phyloP scores from a whole-genome alignment of 2,888 invertebrate species.

The Steromphala cineraria region DNA sequence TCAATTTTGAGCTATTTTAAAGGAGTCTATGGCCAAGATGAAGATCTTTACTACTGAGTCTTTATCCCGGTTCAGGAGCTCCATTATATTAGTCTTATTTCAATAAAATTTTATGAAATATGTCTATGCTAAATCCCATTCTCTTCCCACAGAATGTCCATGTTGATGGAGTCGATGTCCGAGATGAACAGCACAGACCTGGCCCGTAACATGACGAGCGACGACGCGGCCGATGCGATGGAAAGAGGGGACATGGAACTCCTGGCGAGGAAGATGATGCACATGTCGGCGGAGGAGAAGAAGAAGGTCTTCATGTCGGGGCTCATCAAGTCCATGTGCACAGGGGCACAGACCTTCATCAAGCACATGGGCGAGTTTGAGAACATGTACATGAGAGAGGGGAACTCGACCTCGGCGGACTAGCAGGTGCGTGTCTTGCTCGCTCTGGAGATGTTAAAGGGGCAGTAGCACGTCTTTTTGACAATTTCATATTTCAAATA shows the following conservation, averaged over 20 bases:
- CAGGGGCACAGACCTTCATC: conserved; percentile 19
- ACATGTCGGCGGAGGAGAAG: background rate
- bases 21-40: too few species aligned
- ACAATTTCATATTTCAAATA: too few species aligned
- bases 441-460: too few species aligned
- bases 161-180: background rate
- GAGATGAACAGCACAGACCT: background rate
- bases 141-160: background rate
- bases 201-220: conserved; percentile 8
- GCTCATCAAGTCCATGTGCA: conserved; percentile 21
- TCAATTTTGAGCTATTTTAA: too few species aligned
- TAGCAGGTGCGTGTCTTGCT: too few species aligned
- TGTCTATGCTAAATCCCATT: too few species aligned
- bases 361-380: conserved; percentile 4
- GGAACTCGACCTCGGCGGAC: background rate
- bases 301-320: conserved; percentile 13
- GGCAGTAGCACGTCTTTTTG: too few species aligned
- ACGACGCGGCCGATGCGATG: background rate
- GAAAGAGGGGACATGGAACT: conserved; percentile 1
- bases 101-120: too few species aligned
- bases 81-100: too few species aligned
- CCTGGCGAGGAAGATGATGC: background rate
- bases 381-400: conserved; percentile 1
- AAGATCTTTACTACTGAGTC: too few species aligned
- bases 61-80: too few species aligned